These are phyloP conservation scores for Lynx canadensis DNA, from an alignment of 2,113 vertebrate genomes.

Conservation along the genomic window DNA sequence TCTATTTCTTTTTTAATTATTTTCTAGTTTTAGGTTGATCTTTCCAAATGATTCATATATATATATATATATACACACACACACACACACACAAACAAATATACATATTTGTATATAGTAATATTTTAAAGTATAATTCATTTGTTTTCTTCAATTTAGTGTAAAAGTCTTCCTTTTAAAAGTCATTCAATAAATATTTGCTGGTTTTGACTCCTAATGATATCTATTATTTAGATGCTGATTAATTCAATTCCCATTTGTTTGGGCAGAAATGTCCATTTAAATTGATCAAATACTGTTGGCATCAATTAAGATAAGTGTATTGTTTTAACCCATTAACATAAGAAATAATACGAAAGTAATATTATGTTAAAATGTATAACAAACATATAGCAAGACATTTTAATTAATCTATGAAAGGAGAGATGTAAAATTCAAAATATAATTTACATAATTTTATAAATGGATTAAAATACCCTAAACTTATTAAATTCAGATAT, in stretches of 20 bases:
- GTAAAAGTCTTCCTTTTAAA: neutral
- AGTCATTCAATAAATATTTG: neutral
- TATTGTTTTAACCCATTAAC: neutral
- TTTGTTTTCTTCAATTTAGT: neutral
- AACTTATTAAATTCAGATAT: neutral
- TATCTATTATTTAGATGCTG: neutral
- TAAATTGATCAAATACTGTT: neutral
- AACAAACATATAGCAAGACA: neutral
- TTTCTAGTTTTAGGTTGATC: neutral
- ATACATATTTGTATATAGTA: too few species aligned
- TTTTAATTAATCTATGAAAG: neutral
- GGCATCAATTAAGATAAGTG: neutral
- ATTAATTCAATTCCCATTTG: neutral
- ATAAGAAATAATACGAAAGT: neutral
- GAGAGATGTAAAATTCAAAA: neutral
- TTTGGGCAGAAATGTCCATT: neutral
- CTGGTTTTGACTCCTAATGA: neutral
- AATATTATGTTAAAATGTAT: neutral
- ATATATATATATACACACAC: too few species aligned
- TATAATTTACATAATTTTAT: neutral
- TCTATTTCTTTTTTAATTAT: neutral
- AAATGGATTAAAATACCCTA: neutral
- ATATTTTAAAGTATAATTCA: neutral
- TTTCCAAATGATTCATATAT: neutral
- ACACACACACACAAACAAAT: rapidly evolving